Evolutionary conservation across 2,888 invertebrate genomes (phyloP), one percentile per base, ranked within the genome.

Genomic region (Allygus modestus): DNA sequence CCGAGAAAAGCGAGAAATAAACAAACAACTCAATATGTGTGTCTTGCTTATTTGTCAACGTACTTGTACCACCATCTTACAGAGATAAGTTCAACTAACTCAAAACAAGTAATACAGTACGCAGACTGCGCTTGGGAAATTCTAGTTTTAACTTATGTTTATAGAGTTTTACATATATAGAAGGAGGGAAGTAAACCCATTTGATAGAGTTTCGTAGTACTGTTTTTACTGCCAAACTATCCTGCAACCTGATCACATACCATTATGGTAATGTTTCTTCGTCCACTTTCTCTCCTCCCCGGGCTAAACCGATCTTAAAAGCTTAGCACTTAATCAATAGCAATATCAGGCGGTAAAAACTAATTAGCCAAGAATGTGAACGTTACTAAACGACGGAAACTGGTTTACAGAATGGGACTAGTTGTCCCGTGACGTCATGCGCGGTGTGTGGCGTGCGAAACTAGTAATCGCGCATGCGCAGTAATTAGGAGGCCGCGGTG

Each of bases 271-370:
- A 65, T 23, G 20, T 4, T 17, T 17, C 17, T 17, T 1, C 23
- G 20, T 23, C 65, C 17, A 65, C 65, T 65, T 65, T 65, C 65
- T 17, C 65, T 65, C 28, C 20, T 2, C 58, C 58, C 65, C 65
- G 28, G 65, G 65, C 65, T 4, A 11, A 65, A 65, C 1, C 23
- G 1, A 5, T 1, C 4, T 31, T 0, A 1, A 26, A 65, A 65
- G 65, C 26, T 65, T 28, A 65, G 15, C 65, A 65, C 65, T 65
- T 65, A 31, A 65, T 65, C 65, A 65, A 65, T 17, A 31, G 28
- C 65, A 65, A 65, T 65, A 65, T 65, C 65, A 15, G 65, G 31
- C 65, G 65, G 28, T 65, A 65, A 65, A 58, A 4, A 4, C 20
- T 15, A 15, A 65, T 65, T 65, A 28, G 15, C 28, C 65, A 65